These are phyloP conservation scores for Pachypanchax playfairii DNA, from an alignment of 2,113 vertebrate genomes.

Conservation along the genomic window DNA sequence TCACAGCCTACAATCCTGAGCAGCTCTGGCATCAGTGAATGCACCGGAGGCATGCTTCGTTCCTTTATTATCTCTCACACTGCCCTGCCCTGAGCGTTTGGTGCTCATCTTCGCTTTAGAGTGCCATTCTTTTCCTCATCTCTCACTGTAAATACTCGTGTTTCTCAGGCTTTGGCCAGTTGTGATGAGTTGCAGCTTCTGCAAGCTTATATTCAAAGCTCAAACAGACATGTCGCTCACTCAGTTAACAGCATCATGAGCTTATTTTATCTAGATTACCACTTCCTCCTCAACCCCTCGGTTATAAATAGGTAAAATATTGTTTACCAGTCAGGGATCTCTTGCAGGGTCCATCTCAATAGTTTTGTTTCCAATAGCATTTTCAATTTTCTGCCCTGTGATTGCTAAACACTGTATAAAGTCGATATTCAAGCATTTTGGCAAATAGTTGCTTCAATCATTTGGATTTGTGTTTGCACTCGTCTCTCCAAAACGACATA, in stretches of 20 bases:
- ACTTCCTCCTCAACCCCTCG: neutral
- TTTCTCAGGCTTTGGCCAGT: slow-evolving; percentile 17
- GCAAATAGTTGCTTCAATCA: slow-evolving; percentile 5
- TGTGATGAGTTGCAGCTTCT: neutral
- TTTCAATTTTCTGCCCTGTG: neutral
- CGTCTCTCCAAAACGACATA: no score
- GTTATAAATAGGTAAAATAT: no score
- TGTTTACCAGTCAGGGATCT: no score
- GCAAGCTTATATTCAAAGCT: no score
- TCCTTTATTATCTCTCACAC: slow-evolving; percentile 12
- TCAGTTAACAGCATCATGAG: neutral
- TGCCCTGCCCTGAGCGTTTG: slow-evolving; percentile 24
- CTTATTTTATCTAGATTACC: slow-evolving; percentile 13
- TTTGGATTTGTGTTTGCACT: slow-evolving; percentile 2
- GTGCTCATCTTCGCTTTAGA: slow-evolving; percentile 15
- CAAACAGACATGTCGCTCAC: slow-evolving; percentile 15
- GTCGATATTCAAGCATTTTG: slow-evolving; percentile 10
- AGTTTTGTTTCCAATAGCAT: neutral
- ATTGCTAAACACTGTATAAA: slow-evolving; percentile 7
- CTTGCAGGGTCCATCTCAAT: no score
- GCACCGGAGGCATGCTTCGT: slow-evolving; percentile 6
- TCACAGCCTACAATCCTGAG: slow-evolving; percentile 49
- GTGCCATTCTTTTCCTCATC: slow-evolving; percentile 12
- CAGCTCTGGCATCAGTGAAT: slow-evolving; percentile 36
- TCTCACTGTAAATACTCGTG: slow-evolving; percentile 22